Base-by-base conservation (phyloP, 2,113 vertebrate species). In the Harpagus bidentatus region DNA sequence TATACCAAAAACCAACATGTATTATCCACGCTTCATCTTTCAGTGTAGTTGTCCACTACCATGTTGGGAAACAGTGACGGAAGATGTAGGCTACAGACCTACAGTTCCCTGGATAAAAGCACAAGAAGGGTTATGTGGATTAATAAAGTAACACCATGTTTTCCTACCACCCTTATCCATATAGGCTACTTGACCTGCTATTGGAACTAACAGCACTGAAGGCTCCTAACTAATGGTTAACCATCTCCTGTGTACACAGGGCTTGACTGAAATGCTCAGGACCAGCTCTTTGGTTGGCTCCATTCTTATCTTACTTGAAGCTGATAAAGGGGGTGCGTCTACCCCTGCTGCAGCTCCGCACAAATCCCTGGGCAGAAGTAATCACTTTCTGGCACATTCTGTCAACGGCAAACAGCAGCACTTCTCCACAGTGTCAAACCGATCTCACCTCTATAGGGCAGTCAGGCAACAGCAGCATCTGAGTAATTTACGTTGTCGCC, bases 251-350 rank as follows among this genome's bases (percentile, higher is more conserved):
- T n/a, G 47, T 90, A 76, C 28, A 55, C 21, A 55, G 29, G 7
- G 20, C 56, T 95, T 85, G 56, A 88, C 16, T 87, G 71, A 95
- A 94, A 77, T 25, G 43, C 71, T 88, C 55, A 52, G 52, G 45
- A 85, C 61, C 63, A 71, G 42, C 6, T 10, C 61, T 80, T 93
- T 20, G 31, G 61, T 86, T 92, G 89, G 82, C 91, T 93, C 89
- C 89, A 90, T 65, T 93, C 89, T 97, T 98, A 97, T 92, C 97
- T 97, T 47, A 28, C 82, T 95, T 43, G 34, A 55, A 89, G 40
- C 45, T 95, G 96, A 96, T 96, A 96, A 97, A 86, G 50, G 22
- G 23, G 50, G 28, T 76, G 18, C 1, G 1, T 69, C 86, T 50
- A 65, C 55, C 26, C 65, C 83, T 61, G 66, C 58, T 86, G 76